phyloP scores from a whole-genome alignment of 2,888 invertebrate genomes.

The Apoda limacodes region DNA sequence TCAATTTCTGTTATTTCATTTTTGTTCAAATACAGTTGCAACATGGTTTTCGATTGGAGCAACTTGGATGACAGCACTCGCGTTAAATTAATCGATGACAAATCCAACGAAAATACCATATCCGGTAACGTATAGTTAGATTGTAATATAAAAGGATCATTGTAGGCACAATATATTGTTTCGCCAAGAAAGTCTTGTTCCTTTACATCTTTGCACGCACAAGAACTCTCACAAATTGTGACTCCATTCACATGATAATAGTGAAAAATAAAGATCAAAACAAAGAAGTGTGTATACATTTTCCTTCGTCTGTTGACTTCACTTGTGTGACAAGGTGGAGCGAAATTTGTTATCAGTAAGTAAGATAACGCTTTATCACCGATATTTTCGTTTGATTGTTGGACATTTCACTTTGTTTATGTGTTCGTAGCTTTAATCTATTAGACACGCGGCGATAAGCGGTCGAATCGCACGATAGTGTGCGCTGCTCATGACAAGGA shows the following conservation, averaged over 20 bases:
- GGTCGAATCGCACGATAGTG: too few relatives aligned
- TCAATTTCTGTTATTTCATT: conserved; percentile 39
- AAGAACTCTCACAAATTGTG: conserved; percentile 35
- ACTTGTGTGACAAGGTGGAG: too few relatives aligned
- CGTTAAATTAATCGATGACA: conserved; percentile 43
- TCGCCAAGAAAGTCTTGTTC: conserved; percentile 35
- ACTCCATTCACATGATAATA: conserved; percentile 24
- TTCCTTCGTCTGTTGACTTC: too few relatives aligned
- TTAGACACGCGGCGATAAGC: too few relatives aligned
- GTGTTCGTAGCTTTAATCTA: too few relatives aligned
- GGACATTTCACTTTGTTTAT: conserved; percentile 40
- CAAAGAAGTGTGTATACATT: too few relatives aligned
- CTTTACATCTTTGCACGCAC: conserved; percentile 32
- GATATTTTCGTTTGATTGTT: conserved; percentile 34
- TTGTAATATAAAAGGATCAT: conserved; percentile 21
- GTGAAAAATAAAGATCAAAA: conserved; percentile 6
- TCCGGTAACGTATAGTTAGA: conserved; percentile 32
- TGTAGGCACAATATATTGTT: conserved; percentile 40
- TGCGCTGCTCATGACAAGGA: too few relatives aligned
- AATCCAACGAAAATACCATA: conserved; percentile 35
- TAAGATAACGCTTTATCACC: conserved; percentile 41
- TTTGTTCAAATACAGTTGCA: conserved; percentile 34
- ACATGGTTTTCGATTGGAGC: conserved; percentile 33
- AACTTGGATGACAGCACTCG: conserved; percentile 26
- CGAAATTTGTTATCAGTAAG: conserved; percentile 5